Evolutionary conservation across 2,113 vertebrate genomes (phyloP).

Genomic region (Mus musculus): GRCm39 chr5:93089001-93089500

Average conservation of each 20-base stretch:
- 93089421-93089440: not conserved
- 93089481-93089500: constrained; percentile 78
- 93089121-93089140: constrained; percentile 72
- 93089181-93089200: constrained; percentile 69
- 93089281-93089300: constrained; percentile 50
- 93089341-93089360: constrained; percentile 46
- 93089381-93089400: constrained; percentile 59
- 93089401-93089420: constrained; percentile 79
- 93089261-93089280: constrained; percentile 77
- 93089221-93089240: constrained; percentile 81
- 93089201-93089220: constrained; percentile 77
- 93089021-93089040: not conserved
- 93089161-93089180: constrained; percentile 57
- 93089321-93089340: constrained; percentile 78
- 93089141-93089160: constrained; percentile 77
- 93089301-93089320: constrained; percentile 75
- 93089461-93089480: constrained; percentile 85
- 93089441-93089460: constrained; percentile 85
- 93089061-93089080: constrained; percentile 67
- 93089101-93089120: constrained; percentile 67
- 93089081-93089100: constrained; percentile 78
- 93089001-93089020: constrained; percentile 46
- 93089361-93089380: constrained; percentile 73
- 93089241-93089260: constrained; percentile 85
- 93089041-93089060: constrained; percentile 80